Conservation (phyloP, 2,797 vertebrate species). For the Staurois parvus region DNA sequence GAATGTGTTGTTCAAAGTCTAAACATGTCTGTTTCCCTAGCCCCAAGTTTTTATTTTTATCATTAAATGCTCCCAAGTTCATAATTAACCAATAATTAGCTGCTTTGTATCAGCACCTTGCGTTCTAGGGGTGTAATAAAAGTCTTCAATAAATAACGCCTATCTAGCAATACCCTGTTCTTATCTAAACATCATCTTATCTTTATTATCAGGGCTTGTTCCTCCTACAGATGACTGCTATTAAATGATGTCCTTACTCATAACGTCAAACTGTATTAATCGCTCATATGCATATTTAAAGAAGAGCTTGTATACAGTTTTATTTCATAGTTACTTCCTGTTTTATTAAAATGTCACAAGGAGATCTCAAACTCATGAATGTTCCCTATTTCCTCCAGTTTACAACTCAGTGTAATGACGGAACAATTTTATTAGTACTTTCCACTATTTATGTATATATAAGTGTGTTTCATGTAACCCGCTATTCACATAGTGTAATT, state of each 20-base stretch:
- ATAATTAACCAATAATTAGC: slow-evolving; percentile 88
- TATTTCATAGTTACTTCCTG: slow-evolving; percentile 50
- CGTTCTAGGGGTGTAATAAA: slow-evolving; percentile 79
- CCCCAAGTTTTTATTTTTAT: slow-evolving; percentile 73
- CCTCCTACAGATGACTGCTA: slow-evolving; percentile 73
- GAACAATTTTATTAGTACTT: no score
- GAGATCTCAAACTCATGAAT: not conserved
- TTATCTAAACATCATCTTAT: slow-evolving; percentile 82
- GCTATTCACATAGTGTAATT: not conserved
- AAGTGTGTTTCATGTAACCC: not conserved
- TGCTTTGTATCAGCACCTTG: slow-evolving; percentile 79
- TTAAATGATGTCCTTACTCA: slow-evolving; percentile 57
- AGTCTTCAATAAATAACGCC: slow-evolving; percentile 81
- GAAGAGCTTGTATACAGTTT: not conserved
- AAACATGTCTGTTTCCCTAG: slow-evolving; percentile 71
- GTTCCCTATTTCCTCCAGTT: no score
- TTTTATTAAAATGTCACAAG: not conserved
- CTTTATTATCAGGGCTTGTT: slow-evolving; percentile 78
- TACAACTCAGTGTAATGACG: no score
- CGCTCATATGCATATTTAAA: slow-evolving; percentile 3
- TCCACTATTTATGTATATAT: no score
- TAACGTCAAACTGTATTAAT: slow-evolving; percentile 23
- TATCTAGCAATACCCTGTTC: slow-evolving; percentile 73
- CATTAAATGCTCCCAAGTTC: slow-evolving; percentile 78
- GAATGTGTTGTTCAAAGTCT: slow-evolving; percentile 83